phyloP scores from a whole-genome alignment of 2,888 invertebrate species.

The Invenusta paracnida region DNA sequence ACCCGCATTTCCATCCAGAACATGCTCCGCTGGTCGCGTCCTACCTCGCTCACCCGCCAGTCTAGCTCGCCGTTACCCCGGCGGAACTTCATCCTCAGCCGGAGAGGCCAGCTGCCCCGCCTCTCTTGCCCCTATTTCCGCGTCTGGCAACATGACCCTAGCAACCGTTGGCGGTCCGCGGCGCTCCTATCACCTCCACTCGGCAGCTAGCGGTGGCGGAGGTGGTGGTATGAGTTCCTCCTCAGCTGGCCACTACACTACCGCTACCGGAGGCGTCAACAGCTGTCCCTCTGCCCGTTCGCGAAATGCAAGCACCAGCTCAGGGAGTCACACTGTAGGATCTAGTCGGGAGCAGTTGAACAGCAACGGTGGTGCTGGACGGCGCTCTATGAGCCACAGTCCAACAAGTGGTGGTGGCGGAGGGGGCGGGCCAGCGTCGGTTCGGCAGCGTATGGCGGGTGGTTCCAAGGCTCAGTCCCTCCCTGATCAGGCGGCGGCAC shows the following conservation, averaged over 20 bases:
- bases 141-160: neutral
- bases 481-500: neutral
- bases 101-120: neutral
- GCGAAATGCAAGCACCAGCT: constrained; percentile 37
- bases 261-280: neutral
- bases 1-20: too few relatives aligned
- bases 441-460: neutral
- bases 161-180: neutral
- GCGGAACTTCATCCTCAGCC: neutral
- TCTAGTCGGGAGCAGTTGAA: constrained; percentile 7
- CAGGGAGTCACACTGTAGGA: constrained; percentile 18
- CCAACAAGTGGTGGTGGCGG: neutral
- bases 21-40: neutral
- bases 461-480: neutral
- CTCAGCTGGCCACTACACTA: neutral
- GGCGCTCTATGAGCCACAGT: constrained; percentile 12
- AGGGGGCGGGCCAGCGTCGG: neutral
- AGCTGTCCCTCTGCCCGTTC: constrained; percentile 20
- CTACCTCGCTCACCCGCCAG: neutral
- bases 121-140: neutral
- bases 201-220: neutral
- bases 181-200: neutral
- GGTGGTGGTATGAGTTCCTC: neutral
- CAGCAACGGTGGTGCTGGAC: neutral
- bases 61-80: neutral